Conservation (phyloP, 2,797 vertebrate genomes). For the Cossypha dichroa region DNA sequence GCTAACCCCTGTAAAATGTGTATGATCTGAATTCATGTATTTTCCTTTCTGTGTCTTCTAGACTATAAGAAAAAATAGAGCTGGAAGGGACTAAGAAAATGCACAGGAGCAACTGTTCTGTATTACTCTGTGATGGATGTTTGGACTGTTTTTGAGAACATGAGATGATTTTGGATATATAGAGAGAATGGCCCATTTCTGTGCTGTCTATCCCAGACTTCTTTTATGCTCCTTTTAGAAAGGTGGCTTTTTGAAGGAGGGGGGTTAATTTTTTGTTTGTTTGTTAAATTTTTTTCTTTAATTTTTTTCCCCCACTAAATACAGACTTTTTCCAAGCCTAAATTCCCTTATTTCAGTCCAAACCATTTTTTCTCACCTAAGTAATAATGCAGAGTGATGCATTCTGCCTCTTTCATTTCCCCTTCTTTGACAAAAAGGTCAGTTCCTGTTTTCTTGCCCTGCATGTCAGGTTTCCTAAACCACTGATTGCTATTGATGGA, state of each 20-base stretch:
- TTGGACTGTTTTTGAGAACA: not conserved
- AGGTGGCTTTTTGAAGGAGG: rapidly evolving
- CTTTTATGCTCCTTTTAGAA: not conserved
- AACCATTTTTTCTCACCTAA: not conserved
- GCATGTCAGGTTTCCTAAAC: not conserved
- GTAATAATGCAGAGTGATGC: not conserved
- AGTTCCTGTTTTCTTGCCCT: not conserved
- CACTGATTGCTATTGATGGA: not conserved
- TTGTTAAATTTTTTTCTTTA: not conserved
- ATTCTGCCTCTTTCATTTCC: not conserved
- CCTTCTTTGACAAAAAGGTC: not conserved
- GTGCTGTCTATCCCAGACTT: not conserved
- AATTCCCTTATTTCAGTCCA: not conserved
- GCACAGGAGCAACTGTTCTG: not conserved
- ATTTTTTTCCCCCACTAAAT: not conserved
- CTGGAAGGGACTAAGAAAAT: not conserved
- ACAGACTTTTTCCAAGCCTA: not conserved
- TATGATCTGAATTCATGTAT: not conserved
- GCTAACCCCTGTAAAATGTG: not conserved
- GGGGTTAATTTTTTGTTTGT: rapidly evolving
- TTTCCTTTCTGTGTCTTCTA: not conserved
- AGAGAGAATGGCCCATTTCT: not conserved
- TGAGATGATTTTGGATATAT: not conserved
- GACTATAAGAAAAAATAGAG: not conserved
- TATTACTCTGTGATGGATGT: not conserved